These are phyloP conservation scores for Carduelis carduelis DNA, from an alignment of 2,797 vertebrate genomes.

Conservation along the genomic window DNA sequence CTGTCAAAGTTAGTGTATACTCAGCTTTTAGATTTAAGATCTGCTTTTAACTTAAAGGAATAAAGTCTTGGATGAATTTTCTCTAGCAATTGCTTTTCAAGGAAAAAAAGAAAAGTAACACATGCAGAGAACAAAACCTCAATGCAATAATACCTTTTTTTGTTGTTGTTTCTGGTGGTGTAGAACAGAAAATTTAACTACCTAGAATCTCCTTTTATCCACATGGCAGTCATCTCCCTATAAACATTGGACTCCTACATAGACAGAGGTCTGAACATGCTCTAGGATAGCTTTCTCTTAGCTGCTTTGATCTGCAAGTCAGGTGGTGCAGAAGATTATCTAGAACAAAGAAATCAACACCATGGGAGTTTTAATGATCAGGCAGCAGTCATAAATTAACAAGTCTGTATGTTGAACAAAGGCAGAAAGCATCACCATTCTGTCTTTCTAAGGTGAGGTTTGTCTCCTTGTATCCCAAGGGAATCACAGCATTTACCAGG, in stretches of 20 bases:
- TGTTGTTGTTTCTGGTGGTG: neutral
- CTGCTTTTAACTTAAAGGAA: slow-evolving; percentile 22
- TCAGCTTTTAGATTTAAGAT: slow-evolving; percentile 30
- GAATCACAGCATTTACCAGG: neutral
- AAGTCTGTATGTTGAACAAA: neutral
- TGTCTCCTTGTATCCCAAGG: neutral
- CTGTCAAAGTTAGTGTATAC: neutral
- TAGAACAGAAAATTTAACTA: neutral
- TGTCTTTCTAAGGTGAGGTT: neutral
- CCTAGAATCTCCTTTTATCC: neutral
- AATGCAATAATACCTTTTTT: neutral
- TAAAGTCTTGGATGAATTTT: neutral
- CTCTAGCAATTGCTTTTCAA: neutral
- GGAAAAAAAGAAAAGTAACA: neutral
- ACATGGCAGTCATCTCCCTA: neutral
- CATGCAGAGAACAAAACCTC: neutral
- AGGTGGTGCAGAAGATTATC: neutral
- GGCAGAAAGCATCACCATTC: neutral
- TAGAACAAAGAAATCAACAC: neutral
- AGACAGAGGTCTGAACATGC: neutral
- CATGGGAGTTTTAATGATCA: neutral
- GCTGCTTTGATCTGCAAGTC: neutral
- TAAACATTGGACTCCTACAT: neutral
- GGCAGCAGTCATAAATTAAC: neutral
- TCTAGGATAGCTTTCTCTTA: neutral